A percentile compares a stretch with the other conserved stretches of the same genome.
These are phyloP conservation scores for Drosophila subsilvestris DNA, from an alignment of 2,888 invertebrate genomes.

Conservation along the genomic window DNA sequence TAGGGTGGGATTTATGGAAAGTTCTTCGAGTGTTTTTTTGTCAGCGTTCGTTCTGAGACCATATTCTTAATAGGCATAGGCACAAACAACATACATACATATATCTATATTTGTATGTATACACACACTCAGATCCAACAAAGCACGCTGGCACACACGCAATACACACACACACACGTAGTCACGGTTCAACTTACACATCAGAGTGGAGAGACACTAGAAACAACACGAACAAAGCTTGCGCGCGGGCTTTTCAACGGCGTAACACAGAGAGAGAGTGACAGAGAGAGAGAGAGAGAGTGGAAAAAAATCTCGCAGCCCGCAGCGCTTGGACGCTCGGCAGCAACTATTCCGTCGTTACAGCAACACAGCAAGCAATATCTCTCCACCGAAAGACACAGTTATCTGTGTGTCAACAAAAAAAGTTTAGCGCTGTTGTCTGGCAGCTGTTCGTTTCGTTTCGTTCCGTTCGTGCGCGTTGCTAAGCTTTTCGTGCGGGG, in stretches of 20 bases:
- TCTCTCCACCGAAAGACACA: too few relatives aligned
- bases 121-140: conserved; percentile 41
- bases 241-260: conserved; percentile 33
- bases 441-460: conserved; percentile 33
- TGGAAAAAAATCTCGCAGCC: conserved; percentile 46
- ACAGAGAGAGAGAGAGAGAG: too few relatives aligned
- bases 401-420: conserved; percentile 71
- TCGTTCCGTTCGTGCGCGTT: conserved; percentile 9
- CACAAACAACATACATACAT: conserved; percentile 10
- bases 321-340: conserved; percentile 59
- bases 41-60: conserved; percentile 21
- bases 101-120: conserved; percentile 15
- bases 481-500: conserved; percentile 34
- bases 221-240: conserved; percentile 42
- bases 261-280: too few relatives aligned
- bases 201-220: conserved; percentile 7
- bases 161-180: conserved; percentile 22
- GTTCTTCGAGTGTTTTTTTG: background rate
- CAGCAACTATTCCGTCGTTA: conserved; percentile 66
- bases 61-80: conserved; percentile 33
- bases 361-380: conserved; percentile 47
- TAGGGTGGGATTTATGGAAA: background rate
- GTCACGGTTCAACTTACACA: conserved; percentile 38
- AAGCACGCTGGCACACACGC: conserved; percentile 51
- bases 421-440: conserved; percentile 27